phyloP scores from a whole-genome alignment of 1,140 invertebrate genomes.

The fruit fly (Drosophila melanogaster) region DNA sequence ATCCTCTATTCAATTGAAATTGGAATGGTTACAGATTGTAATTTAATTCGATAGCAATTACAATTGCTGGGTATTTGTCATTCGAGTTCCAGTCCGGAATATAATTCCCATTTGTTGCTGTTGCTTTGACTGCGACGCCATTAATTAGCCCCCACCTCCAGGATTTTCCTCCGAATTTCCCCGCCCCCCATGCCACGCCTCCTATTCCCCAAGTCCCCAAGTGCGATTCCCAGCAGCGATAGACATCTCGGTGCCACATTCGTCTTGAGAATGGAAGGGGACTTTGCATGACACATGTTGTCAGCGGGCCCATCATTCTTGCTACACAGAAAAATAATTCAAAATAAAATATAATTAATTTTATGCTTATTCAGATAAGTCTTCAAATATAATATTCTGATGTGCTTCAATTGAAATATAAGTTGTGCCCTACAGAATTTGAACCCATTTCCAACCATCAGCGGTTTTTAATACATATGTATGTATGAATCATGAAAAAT shows the following conservation, averaged over 20 bases:
- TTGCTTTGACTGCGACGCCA: conserved; percentile 54
- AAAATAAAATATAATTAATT: neutral
- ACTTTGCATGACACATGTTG: conserved; percentile 72
- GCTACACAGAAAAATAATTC: neutral
- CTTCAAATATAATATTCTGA: no score
- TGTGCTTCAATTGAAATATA: no score
- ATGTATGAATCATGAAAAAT: no score
- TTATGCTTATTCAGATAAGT: no score
- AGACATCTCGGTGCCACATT: conserved; percentile 80
- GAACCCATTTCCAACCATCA: no score
- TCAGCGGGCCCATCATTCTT: conserved; percentile 73
- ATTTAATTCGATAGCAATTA: no score
- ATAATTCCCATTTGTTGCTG: conserved; percentile 28
- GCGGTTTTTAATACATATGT: no score
- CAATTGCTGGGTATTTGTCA: conserved; percentile 7
- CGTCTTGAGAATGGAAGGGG: conserved; percentile 41
- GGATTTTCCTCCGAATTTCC: conserved; percentile 4
- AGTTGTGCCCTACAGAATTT: no score
- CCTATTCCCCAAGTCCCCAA: conserved; percentile 14
- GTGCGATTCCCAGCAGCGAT: conserved; percentile 46
- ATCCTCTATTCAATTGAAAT: no score
- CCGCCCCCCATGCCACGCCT: conserved; percentile 6
- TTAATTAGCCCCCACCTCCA: conserved; percentile 66
- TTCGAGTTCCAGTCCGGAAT: neutral
- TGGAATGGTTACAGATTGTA: neutral